phyloP scores from a whole-genome alignment of 2,888 invertebrate species.

The Chymomyza procnemis region DNA sequence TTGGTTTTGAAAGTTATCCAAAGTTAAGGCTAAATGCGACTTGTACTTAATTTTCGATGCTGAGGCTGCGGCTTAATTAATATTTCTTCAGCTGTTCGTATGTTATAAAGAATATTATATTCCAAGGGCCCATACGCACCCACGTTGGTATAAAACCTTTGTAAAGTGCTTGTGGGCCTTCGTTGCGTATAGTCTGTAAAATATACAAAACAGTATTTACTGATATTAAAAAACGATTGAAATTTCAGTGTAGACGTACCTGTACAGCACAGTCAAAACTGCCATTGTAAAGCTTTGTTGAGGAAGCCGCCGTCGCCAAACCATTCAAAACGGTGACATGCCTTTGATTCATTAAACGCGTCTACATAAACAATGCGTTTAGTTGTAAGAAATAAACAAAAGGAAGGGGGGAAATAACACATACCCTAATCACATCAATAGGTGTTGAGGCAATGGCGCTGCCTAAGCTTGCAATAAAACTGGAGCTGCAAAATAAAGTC shows the following conservation, averaged over 20 bases:
- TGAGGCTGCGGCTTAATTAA: conserved; percentile 72
- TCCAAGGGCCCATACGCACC: conserved; percentile 98
- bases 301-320: conserved; percentile 74
- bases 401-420: conserved; percentile 51
- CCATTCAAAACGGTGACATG: conserved; percentile 79
- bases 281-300: conserved; percentile 85
- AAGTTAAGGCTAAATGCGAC: conserved; percentile 39
- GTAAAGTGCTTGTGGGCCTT: conserved; percentile 92
- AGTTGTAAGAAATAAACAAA: not conserved
- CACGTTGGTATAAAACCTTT: conserved; percentile 97
- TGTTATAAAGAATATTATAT: conserved; percentile 95
- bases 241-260: conserved; percentile 79
- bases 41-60: conserved; percentile 43
- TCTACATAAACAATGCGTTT: conserved; percentile 81
- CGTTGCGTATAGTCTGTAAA: conserved; percentile 88
- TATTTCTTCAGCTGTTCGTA: conserved; percentile 93
- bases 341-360: conserved; percentile 95
- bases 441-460: conserved; percentile 96
- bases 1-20: conserved; percentile 59
- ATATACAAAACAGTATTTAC: not conserved
- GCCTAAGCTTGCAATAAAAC: conserved; percentile 93
- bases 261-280: conserved; percentile 89
- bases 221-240: not conserved
- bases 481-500: conserved; percentile 82
- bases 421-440: conserved; percentile 93